Evolutionary conservation across 2,888 invertebrate genomes (phyloP).

Genomic region (Spisula solida): DNA sequence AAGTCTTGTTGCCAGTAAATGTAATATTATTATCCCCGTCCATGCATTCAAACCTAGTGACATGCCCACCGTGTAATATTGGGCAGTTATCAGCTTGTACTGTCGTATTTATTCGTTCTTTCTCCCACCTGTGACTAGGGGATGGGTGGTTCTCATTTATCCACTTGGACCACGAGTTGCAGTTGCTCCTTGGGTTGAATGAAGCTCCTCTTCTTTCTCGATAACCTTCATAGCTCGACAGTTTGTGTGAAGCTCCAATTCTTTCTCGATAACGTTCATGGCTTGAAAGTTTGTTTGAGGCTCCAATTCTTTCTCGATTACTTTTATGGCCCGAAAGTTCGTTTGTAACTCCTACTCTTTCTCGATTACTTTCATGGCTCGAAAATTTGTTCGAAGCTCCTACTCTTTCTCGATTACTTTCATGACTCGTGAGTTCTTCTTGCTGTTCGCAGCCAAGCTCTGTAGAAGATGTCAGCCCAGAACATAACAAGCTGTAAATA

Average conservation of each 20-base stretch:
- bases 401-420: too few species aligned
- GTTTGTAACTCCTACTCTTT: too few species aligned
- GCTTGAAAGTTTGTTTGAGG: too few species aligned
- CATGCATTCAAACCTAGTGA: conserved; percentile 39
- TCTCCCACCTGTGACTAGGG: not conserved
- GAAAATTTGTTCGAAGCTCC: too few species aligned
- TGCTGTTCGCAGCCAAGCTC: not conserved
- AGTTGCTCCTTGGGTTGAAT: not conserved
- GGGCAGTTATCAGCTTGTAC: conserved; percentile 18
- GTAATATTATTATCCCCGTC: conserved; percentile 30
- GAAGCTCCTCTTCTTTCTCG: not conserved
- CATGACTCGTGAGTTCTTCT: not conserved
- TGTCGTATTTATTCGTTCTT: conserved; percentile 11
- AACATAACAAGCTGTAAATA: not conserved
- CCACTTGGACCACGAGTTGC: conserved; percentile 33
- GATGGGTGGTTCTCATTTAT: conserved; percentile 40
- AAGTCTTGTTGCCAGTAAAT: conserved; percentile 22
- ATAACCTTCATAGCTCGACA: not conserved
- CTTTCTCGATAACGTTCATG: too few species aligned
- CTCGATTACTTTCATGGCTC: too few species aligned
- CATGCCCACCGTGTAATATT: not conserved
- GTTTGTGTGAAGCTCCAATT: too few species aligned
- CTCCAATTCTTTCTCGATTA: too few species aligned
- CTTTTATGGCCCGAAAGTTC: too few species aligned
- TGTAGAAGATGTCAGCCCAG: not conserved